These are phyloP conservation scores for Brienomyrus brachyistius DNA, from an alignment of 2,113 vertebrate species.

Conservation along the genomic window DNA sequence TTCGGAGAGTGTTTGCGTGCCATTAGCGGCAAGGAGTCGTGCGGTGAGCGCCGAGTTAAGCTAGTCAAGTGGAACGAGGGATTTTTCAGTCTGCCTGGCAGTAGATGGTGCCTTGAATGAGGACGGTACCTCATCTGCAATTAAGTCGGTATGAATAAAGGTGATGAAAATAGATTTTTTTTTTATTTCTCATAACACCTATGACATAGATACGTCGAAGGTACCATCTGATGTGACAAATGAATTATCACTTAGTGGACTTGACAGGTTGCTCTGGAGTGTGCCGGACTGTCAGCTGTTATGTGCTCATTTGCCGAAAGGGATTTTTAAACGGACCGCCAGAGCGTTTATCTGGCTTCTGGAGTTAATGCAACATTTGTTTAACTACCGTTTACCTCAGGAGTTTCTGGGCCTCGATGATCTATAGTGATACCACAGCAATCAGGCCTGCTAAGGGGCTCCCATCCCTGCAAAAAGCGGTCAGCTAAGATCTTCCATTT, in stretches of 20 bases:
- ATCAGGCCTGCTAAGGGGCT: background rate
- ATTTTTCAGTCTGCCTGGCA: background rate
- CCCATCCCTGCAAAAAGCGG: background rate
- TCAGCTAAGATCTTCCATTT: background rate
- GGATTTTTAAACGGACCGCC: background rate
- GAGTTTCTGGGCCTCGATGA: background rate
- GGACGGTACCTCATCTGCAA: background rate
- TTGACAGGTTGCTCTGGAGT: background rate
- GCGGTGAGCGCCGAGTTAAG: background rate
- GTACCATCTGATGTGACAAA: slow-evolving; percentile 7
- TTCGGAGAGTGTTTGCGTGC: background rate
- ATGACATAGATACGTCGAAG: background rate
- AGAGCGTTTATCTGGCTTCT: background rate
- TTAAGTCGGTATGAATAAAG: background rate
- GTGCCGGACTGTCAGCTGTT: background rate
- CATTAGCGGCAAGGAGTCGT: background rate
- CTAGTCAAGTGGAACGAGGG: background rate
- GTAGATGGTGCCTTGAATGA: background rate
- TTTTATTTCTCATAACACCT: background rate
- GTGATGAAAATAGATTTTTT: background rate
- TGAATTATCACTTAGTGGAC: slow-evolving; percentile 3
- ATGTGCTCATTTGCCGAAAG: background rate
- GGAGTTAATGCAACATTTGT: background rate
- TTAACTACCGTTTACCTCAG: background rate
- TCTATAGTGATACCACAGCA: background rate